These are phyloP conservation scores for Dolichoris vasculosae DNA, from an alignment of 1,140 invertebrate species.

Conservation along the genomic window DNA sequence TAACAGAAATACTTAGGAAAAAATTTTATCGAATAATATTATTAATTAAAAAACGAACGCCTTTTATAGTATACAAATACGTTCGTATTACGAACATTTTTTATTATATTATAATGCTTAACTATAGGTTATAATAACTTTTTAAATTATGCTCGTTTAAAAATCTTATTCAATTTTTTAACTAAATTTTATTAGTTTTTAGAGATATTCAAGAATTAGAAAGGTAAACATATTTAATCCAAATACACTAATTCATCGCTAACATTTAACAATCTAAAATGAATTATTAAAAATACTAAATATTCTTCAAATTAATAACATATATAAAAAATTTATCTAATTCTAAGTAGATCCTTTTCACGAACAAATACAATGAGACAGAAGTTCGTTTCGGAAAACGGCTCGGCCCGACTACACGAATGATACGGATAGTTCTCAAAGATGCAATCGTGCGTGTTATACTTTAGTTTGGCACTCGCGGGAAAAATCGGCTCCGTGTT, in stretches of 20 bases:
- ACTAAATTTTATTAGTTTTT: too few relatives aligned
- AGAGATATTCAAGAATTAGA: too few relatives aligned
- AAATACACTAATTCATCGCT: not conserved
- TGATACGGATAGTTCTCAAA: slow-evolving; percentile 36
- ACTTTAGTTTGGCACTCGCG: not conserved
- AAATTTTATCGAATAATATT: too few relatives aligned
- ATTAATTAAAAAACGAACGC: too few relatives aligned
- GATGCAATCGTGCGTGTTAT: slow-evolving; percentile 33
- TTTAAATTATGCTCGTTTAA: too few relatives aligned
- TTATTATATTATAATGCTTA: too few relatives aligned
- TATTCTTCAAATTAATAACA: not conserved
- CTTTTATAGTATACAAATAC: too few relatives aligned
- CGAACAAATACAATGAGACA: slow-evolving; percentile 7
- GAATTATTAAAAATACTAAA: not conserved
- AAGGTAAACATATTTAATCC: not conserved
- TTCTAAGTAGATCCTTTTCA: not conserved
- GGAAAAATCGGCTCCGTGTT: not conserved
- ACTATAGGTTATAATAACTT: too few relatives aligned
- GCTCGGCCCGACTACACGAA: not conserved
- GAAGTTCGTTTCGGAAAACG: not conserved
- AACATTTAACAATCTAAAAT: not conserved
- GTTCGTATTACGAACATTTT: too few relatives aligned
- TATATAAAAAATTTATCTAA: slow-evolving; percentile 31
- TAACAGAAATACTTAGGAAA: too few relatives aligned
- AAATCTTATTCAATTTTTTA: too few relatives aligned